Percentiles rank a stretch among this genome's conserved stretches.
These are phyloP conservation scores for Halocynthia aurantium DNA, from an alignment of 23 tunicate genomes.

Conservation along the genomic window DNA sequence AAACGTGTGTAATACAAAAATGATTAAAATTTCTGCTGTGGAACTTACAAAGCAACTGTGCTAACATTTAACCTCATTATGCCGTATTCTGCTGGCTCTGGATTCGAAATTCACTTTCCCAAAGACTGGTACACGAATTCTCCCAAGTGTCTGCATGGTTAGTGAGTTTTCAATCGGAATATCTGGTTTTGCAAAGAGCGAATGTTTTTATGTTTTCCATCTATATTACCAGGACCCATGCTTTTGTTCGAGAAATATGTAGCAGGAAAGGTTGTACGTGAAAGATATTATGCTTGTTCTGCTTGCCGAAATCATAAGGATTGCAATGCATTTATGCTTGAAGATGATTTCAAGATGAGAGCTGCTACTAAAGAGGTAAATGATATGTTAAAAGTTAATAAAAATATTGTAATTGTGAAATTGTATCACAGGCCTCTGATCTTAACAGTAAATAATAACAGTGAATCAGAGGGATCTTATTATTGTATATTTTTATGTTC, in stretches of 20 bases:
- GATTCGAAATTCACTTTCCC: conserved; percentile 4
- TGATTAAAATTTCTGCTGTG: too few species aligned
- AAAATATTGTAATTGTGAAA: too few species aligned
- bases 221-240: conserved; percentile 65
- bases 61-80: too few species aligned
- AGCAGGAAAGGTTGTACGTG: conserved; percentile 8
- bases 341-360: conserved; percentile 14
- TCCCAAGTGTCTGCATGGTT: conserved; percentile 58
- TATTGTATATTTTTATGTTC: too few species aligned
- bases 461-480: too few species aligned
- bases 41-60: too few species aligned
- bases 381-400: too few species aligned
- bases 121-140: conserved; percentile 38
- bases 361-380: too few species aligned
- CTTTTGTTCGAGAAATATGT: conserved; percentile 52
- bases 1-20: too few species aligned
- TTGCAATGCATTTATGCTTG: conserved; percentile 37
- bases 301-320: conserved; percentile 58
- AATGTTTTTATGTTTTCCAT: background rate
- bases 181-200: background rate
- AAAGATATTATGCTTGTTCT: conserved; percentile 65
- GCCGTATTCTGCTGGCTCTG: too few species aligned
- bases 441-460: too few species aligned
- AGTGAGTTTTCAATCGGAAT: background rate
- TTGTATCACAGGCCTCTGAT: too few species aligned